Evolutionary conservation across 2,113 vertebrate species (phyloP).

Genomic region (Mobula hypostoma): DNA sequence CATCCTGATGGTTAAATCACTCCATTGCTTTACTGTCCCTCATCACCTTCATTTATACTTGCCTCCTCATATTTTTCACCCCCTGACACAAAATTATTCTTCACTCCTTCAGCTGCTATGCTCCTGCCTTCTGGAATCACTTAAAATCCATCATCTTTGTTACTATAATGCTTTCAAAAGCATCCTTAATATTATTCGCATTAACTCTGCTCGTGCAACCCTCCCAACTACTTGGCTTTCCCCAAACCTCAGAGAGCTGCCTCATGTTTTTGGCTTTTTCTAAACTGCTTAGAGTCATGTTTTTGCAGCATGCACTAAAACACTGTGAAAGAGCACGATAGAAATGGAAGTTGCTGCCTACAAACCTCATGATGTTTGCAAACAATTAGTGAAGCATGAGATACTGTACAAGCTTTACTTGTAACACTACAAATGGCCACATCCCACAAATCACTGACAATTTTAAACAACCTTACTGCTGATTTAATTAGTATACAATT

Average conservation of each 20-base stretch:
- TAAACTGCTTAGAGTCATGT: not conserved
- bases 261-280: not conserved
- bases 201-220: not conserved
- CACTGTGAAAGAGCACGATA: not conserved
- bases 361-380: not conserved
- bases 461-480: constrained; percentile 9
- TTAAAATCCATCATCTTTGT: not conserved
- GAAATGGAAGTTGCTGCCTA: not conserved
- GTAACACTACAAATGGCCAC: not conserved
- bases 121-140: not conserved
- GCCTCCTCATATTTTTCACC: not conserved
- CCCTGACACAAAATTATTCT: not conserved
- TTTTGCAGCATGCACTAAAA: not conserved
- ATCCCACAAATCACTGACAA: not conserved
- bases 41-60: not conserved
- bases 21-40: not conserved
- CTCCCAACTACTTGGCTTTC: not conserved
- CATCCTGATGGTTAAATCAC: not conserved
- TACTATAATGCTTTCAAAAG: not conserved
- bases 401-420: not conserved
- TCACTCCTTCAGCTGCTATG: not conserved
- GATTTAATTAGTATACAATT: not conserved
- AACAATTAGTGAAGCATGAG: constrained; percentile 12
- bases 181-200: not conserved
- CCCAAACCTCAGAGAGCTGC: not conserved